Percentiles rank a stretch among this genome's conserved stretches.
These are phyloP conservation scores for Dascyllus trimaculatus DNA, from an alignment of 2,113 vertebrate genomes.

Conservation along the genomic window DNA sequence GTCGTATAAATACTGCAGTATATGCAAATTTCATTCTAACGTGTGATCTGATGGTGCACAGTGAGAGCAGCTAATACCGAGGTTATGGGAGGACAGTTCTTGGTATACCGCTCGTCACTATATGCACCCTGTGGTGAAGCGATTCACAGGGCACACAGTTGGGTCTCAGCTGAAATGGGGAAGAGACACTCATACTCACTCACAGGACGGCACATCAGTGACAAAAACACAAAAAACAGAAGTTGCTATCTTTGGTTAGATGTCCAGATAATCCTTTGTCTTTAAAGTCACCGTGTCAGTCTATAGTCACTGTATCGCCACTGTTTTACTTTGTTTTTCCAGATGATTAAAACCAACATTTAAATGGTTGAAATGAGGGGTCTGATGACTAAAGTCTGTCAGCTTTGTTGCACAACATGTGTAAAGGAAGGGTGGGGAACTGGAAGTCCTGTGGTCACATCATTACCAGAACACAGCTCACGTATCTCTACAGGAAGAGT, in stretches of 20 bases:
- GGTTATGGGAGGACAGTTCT: not conserved
- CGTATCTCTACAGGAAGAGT: slow-evolving; percentile 17
- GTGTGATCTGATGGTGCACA: not conserved
- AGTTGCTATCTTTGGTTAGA: slow-evolving; percentile 21
- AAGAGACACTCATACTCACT: slow-evolving; percentile 32
- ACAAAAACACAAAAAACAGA: slow-evolving; percentile 31
- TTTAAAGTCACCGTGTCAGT: not conserved
- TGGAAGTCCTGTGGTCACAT: slow-evolving; percentile 39
- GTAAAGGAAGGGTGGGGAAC: slow-evolving; percentile 59
- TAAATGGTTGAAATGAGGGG: not conserved
- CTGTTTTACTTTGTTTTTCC: not conserved
- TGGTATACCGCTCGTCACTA: not conserved
- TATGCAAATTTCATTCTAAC: not conserved
- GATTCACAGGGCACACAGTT: not conserved
- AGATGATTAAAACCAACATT: not conserved
- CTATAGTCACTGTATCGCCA: not conserved
- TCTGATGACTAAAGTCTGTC: not conserved
- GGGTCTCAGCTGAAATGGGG: slow-evolving; percentile 40
- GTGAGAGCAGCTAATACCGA: not conserved
- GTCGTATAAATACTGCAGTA: not conserved
- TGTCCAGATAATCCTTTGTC: not conserved
- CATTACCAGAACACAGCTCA: not conserved
- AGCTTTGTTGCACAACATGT: slow-evolving; percentile 27
- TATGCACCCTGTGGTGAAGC: not conserved
- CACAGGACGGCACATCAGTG: not conserved